phyloP scores from a whole-genome alignment of 2,888 invertebrate species.

The Drosophila paracracens region DNA sequence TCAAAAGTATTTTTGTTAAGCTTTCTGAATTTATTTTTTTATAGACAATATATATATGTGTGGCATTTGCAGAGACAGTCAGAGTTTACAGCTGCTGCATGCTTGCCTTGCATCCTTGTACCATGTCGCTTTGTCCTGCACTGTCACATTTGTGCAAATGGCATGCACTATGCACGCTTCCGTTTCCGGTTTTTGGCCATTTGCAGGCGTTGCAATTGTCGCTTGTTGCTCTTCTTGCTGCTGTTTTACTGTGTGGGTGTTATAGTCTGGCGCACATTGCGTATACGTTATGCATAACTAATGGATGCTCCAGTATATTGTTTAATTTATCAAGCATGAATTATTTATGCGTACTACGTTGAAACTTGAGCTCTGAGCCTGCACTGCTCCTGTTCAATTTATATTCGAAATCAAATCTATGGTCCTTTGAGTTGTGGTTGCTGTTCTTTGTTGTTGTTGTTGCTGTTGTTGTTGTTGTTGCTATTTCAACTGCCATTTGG shows the following conservation, averaged over 20 bases:
- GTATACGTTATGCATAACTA: slow-evolving; percentile 80
- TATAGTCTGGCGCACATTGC: slow-evolving; percentile 67
- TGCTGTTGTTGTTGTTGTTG: slow-evolving; percentile 11
- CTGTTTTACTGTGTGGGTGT: slow-evolving; percentile 49
- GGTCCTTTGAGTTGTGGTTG: slow-evolving; percentile 17
- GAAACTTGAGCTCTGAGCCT: slow-evolving; percentile 41
- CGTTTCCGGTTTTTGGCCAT: slow-evolving; percentile 61
- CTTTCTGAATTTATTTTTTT: background rate
- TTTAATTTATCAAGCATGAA: slow-evolving; percentile 81
- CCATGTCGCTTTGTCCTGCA: slow-evolving; percentile 2
- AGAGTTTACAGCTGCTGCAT: slow-evolving; percentile 34
- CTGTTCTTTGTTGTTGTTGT: slow-evolving; percentile 2
- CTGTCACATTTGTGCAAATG: slow-evolving; percentile 70
- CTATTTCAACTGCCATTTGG: slow-evolving; percentile 32
- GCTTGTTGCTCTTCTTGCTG: slow-evolving; percentile 47
- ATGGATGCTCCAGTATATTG: slow-evolving; percentile 74
- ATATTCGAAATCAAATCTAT: slow-evolving; percentile 60
- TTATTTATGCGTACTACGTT: slow-evolving; percentile 68
- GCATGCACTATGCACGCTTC: slow-evolving; percentile 77
- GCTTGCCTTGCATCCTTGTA: slow-evolving; percentile 11
- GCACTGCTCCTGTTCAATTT: slow-evolving; percentile 19
- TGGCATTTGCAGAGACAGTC: slow-evolving; percentile 1
- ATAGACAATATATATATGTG: slow-evolving; percentile 9
- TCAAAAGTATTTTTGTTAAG: background rate
- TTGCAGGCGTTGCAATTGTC: slow-evolving; percentile 79